Base-by-base conservation (phyloP, 2,888 invertebrate species). In the Luffia ferchaultella region DNA sequence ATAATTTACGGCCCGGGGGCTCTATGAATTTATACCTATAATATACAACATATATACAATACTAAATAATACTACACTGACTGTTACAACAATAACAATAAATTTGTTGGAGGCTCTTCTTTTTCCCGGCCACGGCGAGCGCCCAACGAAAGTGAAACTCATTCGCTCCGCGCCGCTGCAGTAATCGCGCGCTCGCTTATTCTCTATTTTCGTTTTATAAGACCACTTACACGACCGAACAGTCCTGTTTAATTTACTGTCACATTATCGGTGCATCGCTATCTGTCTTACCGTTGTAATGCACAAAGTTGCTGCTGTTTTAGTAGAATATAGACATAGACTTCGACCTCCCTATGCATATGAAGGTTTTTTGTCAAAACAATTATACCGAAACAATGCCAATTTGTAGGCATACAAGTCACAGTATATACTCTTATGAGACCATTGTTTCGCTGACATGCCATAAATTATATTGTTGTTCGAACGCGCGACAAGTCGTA, bases 101-200 rank as follows among this genome's bases (percentile, higher is more conserved):
- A 30, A 30, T 12, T n/a, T 30, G 30, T 30, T 30, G 30, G n/a
- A 30, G 3, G 12, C 30, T 3, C 30, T 12, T 30, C 30, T 30
- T 30, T 30, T 3, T 30, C 30, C 30, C 60, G 30, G 65, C 67
- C 65, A 64, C 68, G 64, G 63, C 63, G 65, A 63, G 43, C 46
- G 46, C 62, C 58, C 53, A 70, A 70, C 64, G 73, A 76, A 76
- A 78, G 76, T 75, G 76, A 76, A 77, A 73, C 71, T 65, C 30
- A 5, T 30, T 45, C 51, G 18, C 16, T 16, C 16, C 48, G 30
- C 30, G 12, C 30, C 67, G 65, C 30, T 12, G 12, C 62, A 62
- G 65, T 68, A 70, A 70, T 70, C 3, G 3, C 12, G 5, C 63
- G 61, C 55, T 58, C 56, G 61, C 57, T 61, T 63, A 61, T 67